Conservation (phyloP, 2,888 invertebrate genomes). For the Drosophila ustulata region DNA sequence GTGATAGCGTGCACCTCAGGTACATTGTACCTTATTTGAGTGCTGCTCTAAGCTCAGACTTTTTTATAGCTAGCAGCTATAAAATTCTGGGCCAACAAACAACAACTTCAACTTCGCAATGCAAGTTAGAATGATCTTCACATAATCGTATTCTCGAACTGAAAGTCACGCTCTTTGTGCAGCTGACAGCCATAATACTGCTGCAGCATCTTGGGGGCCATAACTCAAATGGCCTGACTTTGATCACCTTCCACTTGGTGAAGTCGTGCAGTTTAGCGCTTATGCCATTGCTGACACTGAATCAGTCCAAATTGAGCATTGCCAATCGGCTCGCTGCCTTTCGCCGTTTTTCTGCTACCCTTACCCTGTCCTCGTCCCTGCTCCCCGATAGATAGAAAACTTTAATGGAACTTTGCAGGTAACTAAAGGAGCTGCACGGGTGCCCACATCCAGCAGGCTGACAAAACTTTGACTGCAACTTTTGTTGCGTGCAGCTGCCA, state of each 20-base stretch:
- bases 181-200: constrained; percentile 12
- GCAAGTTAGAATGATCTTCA: not conserved
- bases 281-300: constrained; percentile 47
- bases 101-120: not conserved
- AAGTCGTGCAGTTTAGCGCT: constrained; percentile 38
- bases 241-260: constrained; percentile 28
- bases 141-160: not conserved
- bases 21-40: not conserved
- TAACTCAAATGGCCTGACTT: constrained; percentile 27
- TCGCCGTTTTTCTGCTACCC: not conserved
- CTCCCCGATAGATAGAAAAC: constrained; percentile 26
- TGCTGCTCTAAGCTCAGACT: not conserved
- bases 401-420: constrained; percentile 55
- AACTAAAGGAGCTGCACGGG: constrained; percentile 18
- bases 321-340: constrained; percentile 33
- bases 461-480: constrained; percentile 60
- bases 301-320: constrained; percentile 52
- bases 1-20: no score
- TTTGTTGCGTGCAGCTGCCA: constrained; percentile 62
- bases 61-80: not conserved
- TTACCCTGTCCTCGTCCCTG: constrained; percentile 4
- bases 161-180: not conserved
- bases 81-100: not conserved
- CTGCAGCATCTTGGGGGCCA: constrained; percentile 11
- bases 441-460: constrained; percentile 16